Evolutionary conservation across 2,888 invertebrate genomes (phyloP).

Genomic region (Pterostichus niger): DNA sequence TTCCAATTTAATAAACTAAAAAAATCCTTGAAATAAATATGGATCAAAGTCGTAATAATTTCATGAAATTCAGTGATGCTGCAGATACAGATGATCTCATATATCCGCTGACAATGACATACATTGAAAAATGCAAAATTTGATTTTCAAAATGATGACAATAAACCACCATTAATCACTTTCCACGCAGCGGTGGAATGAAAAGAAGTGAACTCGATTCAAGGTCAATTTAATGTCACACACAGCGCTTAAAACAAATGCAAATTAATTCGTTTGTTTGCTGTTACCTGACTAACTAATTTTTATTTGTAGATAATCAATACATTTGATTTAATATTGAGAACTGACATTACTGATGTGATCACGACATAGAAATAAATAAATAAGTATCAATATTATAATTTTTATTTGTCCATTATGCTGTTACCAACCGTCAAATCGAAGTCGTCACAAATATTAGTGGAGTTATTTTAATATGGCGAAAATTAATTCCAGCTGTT

Average conservation of each 20-base stretch:
- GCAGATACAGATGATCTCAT: slow-evolving; percentile 64
- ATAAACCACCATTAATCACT: slow-evolving; percentile 59
- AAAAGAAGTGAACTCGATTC: slow-evolving; percentile 30
- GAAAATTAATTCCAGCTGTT: too few species aligned
- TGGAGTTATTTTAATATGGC: too few species aligned
- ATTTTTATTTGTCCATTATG: too few species aligned
- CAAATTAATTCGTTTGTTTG: slow-evolving; percentile 25
- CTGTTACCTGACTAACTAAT: slow-evolving; percentile 13
- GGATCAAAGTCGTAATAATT: slow-evolving; percentile 27
- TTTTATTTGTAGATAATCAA: not conserved
- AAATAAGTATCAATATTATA: too few species aligned
- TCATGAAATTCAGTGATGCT: slow-evolving; percentile 56
- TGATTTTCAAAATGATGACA: slow-evolving; percentile 50
- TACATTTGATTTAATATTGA: too few species aligned
- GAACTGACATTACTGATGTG: too few species aligned
- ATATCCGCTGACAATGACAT: slow-evolving; percentile 66
- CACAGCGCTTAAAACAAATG: slow-evolving; percentile 22
- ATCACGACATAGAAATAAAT: too few species aligned
- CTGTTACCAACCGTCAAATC: too few species aligned
- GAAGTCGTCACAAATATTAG: too few species aligned
- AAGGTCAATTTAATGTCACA: slow-evolving; percentile 39
- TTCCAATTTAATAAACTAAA: not conserved
- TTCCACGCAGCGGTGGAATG: slow-evolving; percentile 42
- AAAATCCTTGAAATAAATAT: slow-evolving; percentile 59
- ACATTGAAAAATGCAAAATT: slow-evolving; percentile 58